Evolutionary conservation across 2,797 vertebrate species (phyloP), one percentile per base, ranked within the genome.

Genomic region (Pempheris klunzingeri): DNA sequence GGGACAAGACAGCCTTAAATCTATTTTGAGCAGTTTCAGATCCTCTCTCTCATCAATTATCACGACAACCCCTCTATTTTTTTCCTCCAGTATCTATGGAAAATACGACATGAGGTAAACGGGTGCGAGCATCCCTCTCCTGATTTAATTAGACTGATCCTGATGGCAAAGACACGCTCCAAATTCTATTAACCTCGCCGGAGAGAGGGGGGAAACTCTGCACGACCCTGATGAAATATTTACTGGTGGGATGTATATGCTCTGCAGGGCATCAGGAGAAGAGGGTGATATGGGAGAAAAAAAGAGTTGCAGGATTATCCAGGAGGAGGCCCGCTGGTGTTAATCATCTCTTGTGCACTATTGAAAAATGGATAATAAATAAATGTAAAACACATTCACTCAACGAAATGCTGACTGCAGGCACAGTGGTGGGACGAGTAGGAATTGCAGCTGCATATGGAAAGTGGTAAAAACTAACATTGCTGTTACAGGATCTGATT

Each of bases 171-270:
- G 71, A 60, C 71, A 76, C 30, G 22, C 68, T 76, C 69, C 6
- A 80, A 89, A 87, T 91, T 88, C 88, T 83, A 88, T 92, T 91
- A 87, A 92, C 88, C 88, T 85, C 81, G 43, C 36, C 7, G 47
- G 65, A 61, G 69, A n/a, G 28, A 53, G 54, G 55, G 38, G 66
- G 61, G 30, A 39, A 11, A 59, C 78, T 83, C 71, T n/a, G 69
- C 47, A 24, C 18, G 50, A 87, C 84, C 83, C 74, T 76, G 59
- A 87, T 92, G 77, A 91, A 92, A 90, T 91, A 91, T 93, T 94
- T 93, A 91, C 88, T 82, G 80, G 72, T 75, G 78, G 83, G 87
- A 91, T 93, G 89, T 83, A 83, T 83, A 91, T 82, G 76, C 79
- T 80, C 60, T 30, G 30, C 61, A 77, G 82, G 66, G 80, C 73